Evolutionary conservation across 1,140 invertebrate genomes (phyloP).

Genomic region (Thereuonema tuberculata): DNA sequence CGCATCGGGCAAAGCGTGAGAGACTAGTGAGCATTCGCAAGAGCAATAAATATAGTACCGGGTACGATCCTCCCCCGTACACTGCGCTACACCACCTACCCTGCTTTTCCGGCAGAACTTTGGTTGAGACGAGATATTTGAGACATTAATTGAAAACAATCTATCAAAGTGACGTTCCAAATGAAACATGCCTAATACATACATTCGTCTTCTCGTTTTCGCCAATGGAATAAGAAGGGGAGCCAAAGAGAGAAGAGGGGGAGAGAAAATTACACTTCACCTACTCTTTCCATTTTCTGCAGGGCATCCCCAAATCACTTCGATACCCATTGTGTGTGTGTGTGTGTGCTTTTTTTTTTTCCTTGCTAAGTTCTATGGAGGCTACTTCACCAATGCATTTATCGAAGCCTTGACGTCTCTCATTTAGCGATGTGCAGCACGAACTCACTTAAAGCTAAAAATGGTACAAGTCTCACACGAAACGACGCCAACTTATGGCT

Average conservation of each 20-base stretch:
- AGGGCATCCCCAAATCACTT: too few species aligned
- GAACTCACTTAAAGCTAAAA: too few species aligned
- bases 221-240: background rate
- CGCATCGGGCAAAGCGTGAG: slow-evolving; percentile 1
- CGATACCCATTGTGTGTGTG: too few species aligned
- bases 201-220: background rate
- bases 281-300: background rate
- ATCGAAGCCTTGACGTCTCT: too few species aligned
- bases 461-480: too few species aligned
- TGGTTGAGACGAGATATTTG: slow-evolving; percentile 1
- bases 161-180: slow-evolving; percentile 4
- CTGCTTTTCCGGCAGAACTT: background rate
- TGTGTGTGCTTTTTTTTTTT: too few species aligned
- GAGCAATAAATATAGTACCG: background rate
- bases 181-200: slow-evolving; percentile 8
- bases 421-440: too few species aligned
- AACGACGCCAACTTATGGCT: too few species aligned
- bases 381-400: too few species aligned
- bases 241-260: background rate
- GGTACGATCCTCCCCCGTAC: too few species aligned
- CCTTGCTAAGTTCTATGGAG: too few species aligned
- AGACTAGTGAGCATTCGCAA: background rate
- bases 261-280: background rate
- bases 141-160: slow-evolving; percentile 7
- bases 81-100: background rate